phyloP scores from a whole-genome alignment of 2,113 vertebrate species.

The Genyomyrus donnyi region DNA sequence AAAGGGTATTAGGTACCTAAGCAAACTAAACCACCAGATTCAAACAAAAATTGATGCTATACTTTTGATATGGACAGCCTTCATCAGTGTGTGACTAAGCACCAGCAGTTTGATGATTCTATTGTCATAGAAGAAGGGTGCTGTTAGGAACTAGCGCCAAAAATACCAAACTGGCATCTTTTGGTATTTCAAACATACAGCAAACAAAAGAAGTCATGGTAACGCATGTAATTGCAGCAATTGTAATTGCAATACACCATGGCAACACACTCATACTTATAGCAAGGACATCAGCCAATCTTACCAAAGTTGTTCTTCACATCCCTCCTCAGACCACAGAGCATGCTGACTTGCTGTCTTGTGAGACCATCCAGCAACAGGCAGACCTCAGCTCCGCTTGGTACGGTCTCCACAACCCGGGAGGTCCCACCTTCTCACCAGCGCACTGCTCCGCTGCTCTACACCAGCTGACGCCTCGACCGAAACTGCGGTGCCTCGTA shows the following conservation, averaged over 20 bases:
- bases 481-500: not conserved
- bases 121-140: not conserved
- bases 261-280: not conserved
- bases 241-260: not conserved
- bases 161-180: not conserved
- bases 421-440: not conserved
- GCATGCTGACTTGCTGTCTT: slow-evolving; percentile 53
- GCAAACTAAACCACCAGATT: not conserved
- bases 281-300: slow-evolving; percentile 29
- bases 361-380: slow-evolving; percentile 8
- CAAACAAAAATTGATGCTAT: not conserved
- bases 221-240: not conserved
- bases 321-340: slow-evolving; percentile 70
- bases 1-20: not conserved
- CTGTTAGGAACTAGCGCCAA: not conserved
- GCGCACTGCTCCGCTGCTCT: not conserved
- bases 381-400: not conserved
- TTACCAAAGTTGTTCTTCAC: slow-evolving; percentile 67
- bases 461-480: not conserved
- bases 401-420: not conserved
- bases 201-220: not conserved
- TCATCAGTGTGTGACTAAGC: not conserved
- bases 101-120: not conserved
- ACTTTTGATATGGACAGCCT: not conserved
- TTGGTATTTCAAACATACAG: not conserved